These are phyloP conservation scores for Tympanuchus pallidicinctus DNA, from an alignment of 2,113 vertebrate genomes.

Conservation along the genomic window DNA sequence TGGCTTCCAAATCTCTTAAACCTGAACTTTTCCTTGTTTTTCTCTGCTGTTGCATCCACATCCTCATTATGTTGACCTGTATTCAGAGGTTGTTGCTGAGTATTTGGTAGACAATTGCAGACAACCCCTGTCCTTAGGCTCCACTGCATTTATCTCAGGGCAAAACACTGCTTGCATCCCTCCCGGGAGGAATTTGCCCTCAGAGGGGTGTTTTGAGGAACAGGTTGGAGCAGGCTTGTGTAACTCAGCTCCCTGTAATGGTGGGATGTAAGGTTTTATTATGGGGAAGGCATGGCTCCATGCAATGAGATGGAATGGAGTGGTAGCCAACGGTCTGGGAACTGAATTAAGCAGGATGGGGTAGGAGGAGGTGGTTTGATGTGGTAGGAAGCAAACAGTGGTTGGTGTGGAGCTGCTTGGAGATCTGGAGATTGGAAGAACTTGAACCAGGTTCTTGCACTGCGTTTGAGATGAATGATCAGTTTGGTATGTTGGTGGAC, in stretches of 20 bases:
- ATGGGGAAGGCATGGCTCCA: fast-evolving
- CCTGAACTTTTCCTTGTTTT: not conserved
- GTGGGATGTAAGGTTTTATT: not conserved
- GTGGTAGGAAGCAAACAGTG: not conserved
- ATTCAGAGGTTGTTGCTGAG: not conserved
- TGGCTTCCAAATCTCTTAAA: not conserved
- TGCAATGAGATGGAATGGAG: fast-evolving
- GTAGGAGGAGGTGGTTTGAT: not conserved
- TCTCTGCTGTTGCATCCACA: not conserved
- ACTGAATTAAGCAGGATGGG: not conserved
- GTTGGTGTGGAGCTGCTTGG: not conserved
- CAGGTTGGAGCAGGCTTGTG: not conserved
- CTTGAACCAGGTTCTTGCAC: not conserved
- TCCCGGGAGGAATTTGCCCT: fast-evolving
- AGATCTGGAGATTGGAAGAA: not conserved
- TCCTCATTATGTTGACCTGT: not conserved
- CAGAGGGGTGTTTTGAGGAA: not conserved
- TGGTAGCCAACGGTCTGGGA: not conserved
- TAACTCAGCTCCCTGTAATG: not conserved
- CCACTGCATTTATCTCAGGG: not conserved
- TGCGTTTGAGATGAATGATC: not conserved
- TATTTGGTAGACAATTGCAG: too few relatives aligned
- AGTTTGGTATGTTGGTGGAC: not conserved
- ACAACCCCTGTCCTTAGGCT: fast-evolving
- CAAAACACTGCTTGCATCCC: fast-evolving